These are phyloP conservation scores for Anastatus disparis DNA, from an alignment of 1,140 invertebrate species.

Conservation along the genomic window DNA sequence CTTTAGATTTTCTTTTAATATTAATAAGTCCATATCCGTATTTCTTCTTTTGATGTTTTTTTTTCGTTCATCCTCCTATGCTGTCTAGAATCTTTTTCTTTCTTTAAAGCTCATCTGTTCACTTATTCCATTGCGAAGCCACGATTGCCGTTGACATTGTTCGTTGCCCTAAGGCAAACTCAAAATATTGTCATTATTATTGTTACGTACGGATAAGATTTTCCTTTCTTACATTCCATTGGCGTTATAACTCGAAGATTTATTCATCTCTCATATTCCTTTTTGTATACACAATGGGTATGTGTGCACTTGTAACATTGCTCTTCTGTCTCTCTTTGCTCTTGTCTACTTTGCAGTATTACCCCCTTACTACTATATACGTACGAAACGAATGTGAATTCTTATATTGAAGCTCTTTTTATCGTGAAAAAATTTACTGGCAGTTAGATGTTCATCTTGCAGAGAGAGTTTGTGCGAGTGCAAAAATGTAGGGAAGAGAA, in stretches of 20 bases:
- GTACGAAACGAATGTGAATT: slow-evolving; percentile 19
- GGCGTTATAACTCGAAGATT: neutral
- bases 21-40: neutral
- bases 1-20: neutral
- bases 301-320: slow-evolving; percentile 14
- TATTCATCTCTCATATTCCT: neutral
- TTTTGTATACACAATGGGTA: no score
- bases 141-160: neutral
- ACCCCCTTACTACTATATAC: no score
- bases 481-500: neutral
- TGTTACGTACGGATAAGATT: slow-evolving; percentile 11
- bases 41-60: slow-evolving; percentile 20
- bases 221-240: neutral
- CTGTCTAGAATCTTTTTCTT: no score
- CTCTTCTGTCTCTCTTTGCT: neutral
- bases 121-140: neutral
- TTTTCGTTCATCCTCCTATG: no score
- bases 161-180: neutral
- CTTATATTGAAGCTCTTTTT: slow-evolving; percentile 33
- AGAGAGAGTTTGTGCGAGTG: neutral
- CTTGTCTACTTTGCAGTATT: no score
- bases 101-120: no score
- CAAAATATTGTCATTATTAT: slow-evolving; percentile 36
- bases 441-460: slow-evolving; percentile 14
- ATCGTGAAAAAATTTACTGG: slow-evolving; percentile 36